Evolutionary conservation across 2,888 invertebrate species (phyloP).

Genomic region (Drosophila seclusa): DNA sequence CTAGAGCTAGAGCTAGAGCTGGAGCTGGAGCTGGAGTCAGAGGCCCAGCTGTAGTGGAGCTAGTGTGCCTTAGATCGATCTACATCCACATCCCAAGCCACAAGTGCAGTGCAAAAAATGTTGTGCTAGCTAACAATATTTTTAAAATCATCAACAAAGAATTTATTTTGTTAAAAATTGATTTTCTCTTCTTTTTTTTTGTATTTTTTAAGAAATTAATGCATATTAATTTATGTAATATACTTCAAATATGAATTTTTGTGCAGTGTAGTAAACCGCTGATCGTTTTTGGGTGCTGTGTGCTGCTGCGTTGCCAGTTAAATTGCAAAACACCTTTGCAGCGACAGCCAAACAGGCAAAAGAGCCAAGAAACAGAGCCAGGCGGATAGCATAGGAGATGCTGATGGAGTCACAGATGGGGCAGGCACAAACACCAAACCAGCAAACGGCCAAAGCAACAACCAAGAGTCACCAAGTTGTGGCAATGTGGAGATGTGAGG

Average conservation of each 20-base stretch:
- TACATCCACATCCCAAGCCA: slow-evolving; percentile 50
- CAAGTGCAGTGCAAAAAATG: neutral
- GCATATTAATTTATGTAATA: no score
- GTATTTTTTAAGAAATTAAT: neutral
- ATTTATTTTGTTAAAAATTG: neutral
- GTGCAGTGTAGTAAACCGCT: slow-evolving; percentile 5
- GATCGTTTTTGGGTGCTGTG: slow-evolving; percentile 52
- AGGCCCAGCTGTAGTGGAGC: slow-evolving; percentile 30
- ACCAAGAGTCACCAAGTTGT: slow-evolving; percentile 6
- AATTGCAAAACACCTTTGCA: slow-evolving; percentile 81
- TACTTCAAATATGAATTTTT: neutral
- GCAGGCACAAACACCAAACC: slow-evolving; percentile 6
- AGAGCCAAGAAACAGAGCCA: slow-evolving; percentile 11
- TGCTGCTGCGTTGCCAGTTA: slow-evolving; percentile 72
- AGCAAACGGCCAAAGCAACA: neutral
- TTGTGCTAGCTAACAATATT: neutral
- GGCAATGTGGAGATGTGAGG: slow-evolving; percentile 5
- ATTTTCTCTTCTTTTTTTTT: neutral
- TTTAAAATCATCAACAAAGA: neutral
- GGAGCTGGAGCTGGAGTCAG: slow-evolving; percentile 20
- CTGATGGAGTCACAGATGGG: slow-evolving; percentile 40
- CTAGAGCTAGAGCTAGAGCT: neutral
- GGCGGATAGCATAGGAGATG: slow-evolving; percentile 27
- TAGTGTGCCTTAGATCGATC: slow-evolving; percentile 59
- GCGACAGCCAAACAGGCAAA: slow-evolving; percentile 60